These are phyloP conservation scores for Clivina fossor DNA, from an alignment of 2,888 invertebrate genomes.

Conservation along the genomic window DNA sequence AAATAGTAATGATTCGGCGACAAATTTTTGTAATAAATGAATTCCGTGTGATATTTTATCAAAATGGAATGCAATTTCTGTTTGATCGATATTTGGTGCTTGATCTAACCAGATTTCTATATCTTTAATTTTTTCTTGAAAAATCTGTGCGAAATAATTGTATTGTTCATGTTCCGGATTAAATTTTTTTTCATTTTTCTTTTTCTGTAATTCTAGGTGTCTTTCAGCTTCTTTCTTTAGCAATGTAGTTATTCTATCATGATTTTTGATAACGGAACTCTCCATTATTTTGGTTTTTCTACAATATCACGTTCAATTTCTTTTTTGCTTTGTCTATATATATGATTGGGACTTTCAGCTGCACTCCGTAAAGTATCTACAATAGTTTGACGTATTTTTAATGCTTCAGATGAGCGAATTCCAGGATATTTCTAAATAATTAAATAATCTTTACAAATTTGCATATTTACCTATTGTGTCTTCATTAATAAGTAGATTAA, in stretches of 20 bases:
- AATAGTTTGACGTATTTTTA: too few relatives aligned
- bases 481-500: too few relatives aligned
- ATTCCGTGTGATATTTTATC: constrained; percentile 72
- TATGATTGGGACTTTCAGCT: too few relatives aligned
- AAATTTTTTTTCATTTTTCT: constrained; percentile 65
- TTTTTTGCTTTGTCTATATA: too few relatives aligned
- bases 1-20: constrained; percentile 78
- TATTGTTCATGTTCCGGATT: constrained; percentile 67
- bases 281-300: too few relatives aligned
- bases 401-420: too few relatives aligned
- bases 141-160: constrained; percentile 70
- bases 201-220: constrained; percentile 65
- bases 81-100: constrained; percentile 54
- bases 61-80: constrained; percentile 62
- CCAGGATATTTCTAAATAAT: too few relatives aligned
- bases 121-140: constrained; percentile 65
- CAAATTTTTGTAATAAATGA: constrained; percentile 73
- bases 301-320: too few relatives aligned
- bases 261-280: constrained; percentile 46
- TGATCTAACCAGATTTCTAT: constrained; percentile 63
- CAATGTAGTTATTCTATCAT: constrained; percentile 53
- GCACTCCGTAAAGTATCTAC: too few relatives aligned
- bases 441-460: too few relatives aligned
- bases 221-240: constrained; percentile 65
- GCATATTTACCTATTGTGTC: too few relatives aligned